phyloP scores from a whole-genome alignment of 2,888 invertebrate species.

The Trichogramma evanescens region DNA sequence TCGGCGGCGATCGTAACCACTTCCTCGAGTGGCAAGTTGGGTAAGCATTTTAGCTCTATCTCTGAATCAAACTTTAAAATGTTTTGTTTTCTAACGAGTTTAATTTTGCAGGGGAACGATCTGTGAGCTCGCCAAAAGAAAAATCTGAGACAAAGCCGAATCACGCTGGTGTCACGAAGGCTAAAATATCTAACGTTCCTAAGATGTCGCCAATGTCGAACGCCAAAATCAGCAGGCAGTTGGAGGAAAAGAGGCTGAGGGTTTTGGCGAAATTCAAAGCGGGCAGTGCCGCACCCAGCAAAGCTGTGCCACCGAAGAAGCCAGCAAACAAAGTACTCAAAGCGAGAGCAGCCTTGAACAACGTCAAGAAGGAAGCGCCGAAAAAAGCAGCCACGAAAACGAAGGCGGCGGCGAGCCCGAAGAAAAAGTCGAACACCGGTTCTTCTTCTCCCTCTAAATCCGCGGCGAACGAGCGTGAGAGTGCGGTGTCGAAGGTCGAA shows the following conservation, averaged over 20 bases:
- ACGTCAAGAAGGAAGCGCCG: not conserved
- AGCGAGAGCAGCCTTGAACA: not conserved
- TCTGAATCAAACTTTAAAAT: too few relatives aligned
- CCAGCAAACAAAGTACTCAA: not conserved
- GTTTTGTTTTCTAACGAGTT: not conserved
- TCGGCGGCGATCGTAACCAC: constrained; percentile 24
- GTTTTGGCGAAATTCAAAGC: constrained; percentile 27
- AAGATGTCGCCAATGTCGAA: not conserved
- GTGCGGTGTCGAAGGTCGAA: constrained; percentile 31
- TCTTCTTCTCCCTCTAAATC: constrained; percentile 21
- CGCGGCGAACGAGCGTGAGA: too few relatives aligned
- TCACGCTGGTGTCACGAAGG: not conserved
- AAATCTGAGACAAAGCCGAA: not conserved
- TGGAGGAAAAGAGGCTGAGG: constrained; percentile 37
- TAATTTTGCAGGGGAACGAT: not conserved
- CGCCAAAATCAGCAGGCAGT: constrained; percentile 17
- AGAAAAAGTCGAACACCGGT: constrained; percentile 7
- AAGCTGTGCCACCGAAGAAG: not conserved
- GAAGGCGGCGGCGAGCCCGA: not conserved
- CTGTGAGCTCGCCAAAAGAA: not conserved
- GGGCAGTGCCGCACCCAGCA: not conserved
- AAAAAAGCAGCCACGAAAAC: constrained; percentile 1
- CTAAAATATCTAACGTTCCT: not conserved
- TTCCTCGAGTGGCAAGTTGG: not conserved
- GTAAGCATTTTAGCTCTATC: too few relatives aligned